A percentile compares a stretch with the other conserved stretches of the same genome.
These are phyloP conservation scores for Drosophila punjabiensis DNA, from an alignment of 1,140 invertebrate genomes.

Conservation along the genomic window DNA sequence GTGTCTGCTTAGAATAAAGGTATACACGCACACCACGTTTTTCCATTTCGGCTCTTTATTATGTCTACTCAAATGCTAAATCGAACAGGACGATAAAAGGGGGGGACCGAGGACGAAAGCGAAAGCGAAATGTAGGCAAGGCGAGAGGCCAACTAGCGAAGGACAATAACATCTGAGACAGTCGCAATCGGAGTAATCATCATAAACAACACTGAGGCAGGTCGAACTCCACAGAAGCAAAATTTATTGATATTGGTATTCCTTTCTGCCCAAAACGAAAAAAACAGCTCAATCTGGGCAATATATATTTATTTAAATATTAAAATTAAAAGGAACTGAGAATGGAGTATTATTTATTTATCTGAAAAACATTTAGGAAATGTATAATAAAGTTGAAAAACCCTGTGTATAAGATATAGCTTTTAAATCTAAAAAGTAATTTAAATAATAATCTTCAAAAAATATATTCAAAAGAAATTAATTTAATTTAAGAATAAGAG, in stretches of 20 bases:
- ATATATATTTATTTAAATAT: slow-evolving; percentile 10
- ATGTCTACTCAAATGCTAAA: slow-evolving; percentile 62
- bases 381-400: too few relatives aligned
- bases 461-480: not conserved
- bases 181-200: slow-evolving; percentile 21
- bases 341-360: not conserved
- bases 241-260: slow-evolving; percentile 19
- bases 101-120: not conserved
- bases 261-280: not conserved
- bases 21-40: slow-evolving; percentile 48
- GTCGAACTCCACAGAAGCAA: slow-evolving; percentile 10
- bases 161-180: slow-evolving; percentile 21
- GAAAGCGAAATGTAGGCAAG: not conserved
- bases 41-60: slow-evolving; percentile 62
- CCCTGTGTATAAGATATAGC: too few relatives aligned
- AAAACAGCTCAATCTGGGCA: not conserved
- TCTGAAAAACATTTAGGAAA: not conserved
- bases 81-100: slow-evolving; percentile 23
- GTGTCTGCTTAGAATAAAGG: slow-evolving; percentile 58
- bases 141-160: slow-evolving; percentile 21
- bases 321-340: not conserved
- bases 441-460: not conserved
- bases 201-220: slow-evolving; percentile 36
- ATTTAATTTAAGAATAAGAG: not conserved
- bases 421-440: not conserved